Evolutionary conservation across 2,113 vertebrate species (phyloP), one percentile per base, ranked within the genome.

Genomic region (Ictidomys tridecemlineatus): DNA sequence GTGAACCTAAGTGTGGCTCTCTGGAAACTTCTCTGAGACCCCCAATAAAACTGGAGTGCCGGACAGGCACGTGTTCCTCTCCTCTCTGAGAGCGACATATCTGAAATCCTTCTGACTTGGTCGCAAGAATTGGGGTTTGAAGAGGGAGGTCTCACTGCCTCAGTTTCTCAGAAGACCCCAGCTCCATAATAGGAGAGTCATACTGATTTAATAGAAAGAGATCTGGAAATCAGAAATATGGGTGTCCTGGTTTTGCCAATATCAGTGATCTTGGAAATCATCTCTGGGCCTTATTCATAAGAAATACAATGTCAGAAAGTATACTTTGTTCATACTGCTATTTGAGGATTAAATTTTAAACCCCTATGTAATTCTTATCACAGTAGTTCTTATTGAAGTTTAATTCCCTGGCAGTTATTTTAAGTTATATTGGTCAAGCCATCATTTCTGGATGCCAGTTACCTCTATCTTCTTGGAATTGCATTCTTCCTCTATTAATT

Each of bases 291-390:
- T 85, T 88, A 94, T 78, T 85, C 20, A 73, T 83, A 82, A 94
- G 39, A 11, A 91, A 26, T 95, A 85, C 86, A 90, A 61, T 78
- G 13, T 76, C 39, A 4, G 17, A 69, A 97, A 73, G 4, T 39
- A 39, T 80, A 48, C 14, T 73, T 80, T 72, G 2, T 74, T 96
- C 28, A 63, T 58, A 82, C 53, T 22, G 20, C 2, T 80, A 39
- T 65, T 92, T 86, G 13, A 10, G 4, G n/a, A 83, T 85, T 93
- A 78, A 70, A 74, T 48, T 45, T 85, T 82, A 83, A 95, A 82
- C 32, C 8, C 2, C 1, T 56, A 5, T 37, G 28, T 2, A 76
- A 72, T 63, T 92, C 28, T 69, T 83, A 82, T 28, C 26, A 85
- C 0, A 73, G 28, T 48, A 39, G 20, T 12, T 85, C 30, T 89